Conservation (phyloP, 2,888 invertebrate genomes). For the Mythimna lalbum region DNA sequence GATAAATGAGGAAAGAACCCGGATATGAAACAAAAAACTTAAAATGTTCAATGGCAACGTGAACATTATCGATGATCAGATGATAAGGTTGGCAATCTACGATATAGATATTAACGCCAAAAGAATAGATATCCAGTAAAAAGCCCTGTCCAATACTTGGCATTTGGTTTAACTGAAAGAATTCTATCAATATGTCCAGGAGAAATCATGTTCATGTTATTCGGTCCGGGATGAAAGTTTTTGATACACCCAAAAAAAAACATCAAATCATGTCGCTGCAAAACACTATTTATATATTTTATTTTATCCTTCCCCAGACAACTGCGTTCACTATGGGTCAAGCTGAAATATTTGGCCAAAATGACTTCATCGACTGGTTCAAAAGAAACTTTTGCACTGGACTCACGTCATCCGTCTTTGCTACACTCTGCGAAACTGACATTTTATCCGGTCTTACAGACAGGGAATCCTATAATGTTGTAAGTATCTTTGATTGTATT, state of each 20-base stretch:
- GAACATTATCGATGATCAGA: neutral
- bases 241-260: neutral
- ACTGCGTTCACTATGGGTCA: slow-evolving; percentile 67
- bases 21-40: neutral
- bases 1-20: neutral
- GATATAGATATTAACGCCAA: neutral
- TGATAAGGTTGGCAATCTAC: neutral
- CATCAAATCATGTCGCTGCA: neutral
- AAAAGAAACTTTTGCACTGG: slow-evolving; percentile 49
- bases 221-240: neutral
- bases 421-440: slow-evolving; percentile 45
- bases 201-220: too few relatives aligned
- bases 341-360: slow-evolving; percentile 71
- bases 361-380: slow-evolving; percentile 62
- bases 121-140: neutral
- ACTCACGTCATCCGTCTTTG: slow-evolving; percentile 2
- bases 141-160: neutral
- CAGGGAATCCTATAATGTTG: slow-evolving; percentile 65
- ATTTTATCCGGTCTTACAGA: slow-evolving; percentile 23
- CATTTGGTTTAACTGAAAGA: too few relatives aligned
- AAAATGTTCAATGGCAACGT: neutral
- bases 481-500: slow-evolving; percentile 55
- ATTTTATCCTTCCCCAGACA: slow-evolving; percentile 58
- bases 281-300: neutral
- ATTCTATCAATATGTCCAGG: too few relatives aligned